These are phyloP conservation scores for Helicoverpa zea DNA, from an alignment of 1,140 invertebrate species.

Conservation along the genomic window DNA sequence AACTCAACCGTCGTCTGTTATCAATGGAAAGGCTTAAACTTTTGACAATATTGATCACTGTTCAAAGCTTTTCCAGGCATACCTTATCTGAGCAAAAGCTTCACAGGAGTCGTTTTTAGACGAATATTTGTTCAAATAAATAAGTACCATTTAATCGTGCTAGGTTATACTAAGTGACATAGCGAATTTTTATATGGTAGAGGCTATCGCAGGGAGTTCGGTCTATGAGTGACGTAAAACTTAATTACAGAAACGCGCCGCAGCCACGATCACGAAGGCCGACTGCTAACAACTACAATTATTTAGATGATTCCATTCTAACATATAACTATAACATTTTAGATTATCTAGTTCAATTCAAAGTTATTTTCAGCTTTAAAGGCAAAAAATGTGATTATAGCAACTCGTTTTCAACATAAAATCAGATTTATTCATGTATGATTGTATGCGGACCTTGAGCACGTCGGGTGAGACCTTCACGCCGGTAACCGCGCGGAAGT, in stretches of 20 bases:
- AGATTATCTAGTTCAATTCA: slow-evolving; percentile 69
- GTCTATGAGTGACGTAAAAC: slow-evolving; percentile 82
- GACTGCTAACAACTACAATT: slow-evolving; percentile 78
- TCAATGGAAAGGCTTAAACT: neutral
- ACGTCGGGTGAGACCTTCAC: slow-evolving; percentile 82
- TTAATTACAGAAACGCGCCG: slow-evolving; percentile 82
- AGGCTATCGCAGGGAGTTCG: slow-evolving; percentile 81
- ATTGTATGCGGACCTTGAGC: slow-evolving; percentile 85
- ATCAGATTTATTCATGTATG: slow-evolving; percentile 83
- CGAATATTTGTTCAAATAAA: slow-evolving; percentile 23
- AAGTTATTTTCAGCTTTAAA: slow-evolving; percentile 68
- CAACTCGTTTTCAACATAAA: slow-evolving; percentile 79
- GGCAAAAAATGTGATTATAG: slow-evolving; percentile 74
- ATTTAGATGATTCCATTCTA: slow-evolving; percentile 76
- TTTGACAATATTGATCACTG: neutral
- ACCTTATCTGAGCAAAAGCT: neutral
- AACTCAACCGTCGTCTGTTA: neutral
- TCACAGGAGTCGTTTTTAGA: slow-evolving; percentile 5
- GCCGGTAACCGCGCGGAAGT: slow-evolving; percentile 86
- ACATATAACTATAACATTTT: slow-evolving; percentile 71
- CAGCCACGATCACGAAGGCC: slow-evolving; percentile 77
- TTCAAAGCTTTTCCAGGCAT: neutral
- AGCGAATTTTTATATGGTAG: slow-evolving; percentile 77
- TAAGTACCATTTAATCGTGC: slow-evolving; percentile 51
- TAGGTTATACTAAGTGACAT: slow-evolving; percentile 71